Evolutionary conservation across 1,140 invertebrate species (phyloP).

Genomic region (Diabrotica virgifera): DNA sequence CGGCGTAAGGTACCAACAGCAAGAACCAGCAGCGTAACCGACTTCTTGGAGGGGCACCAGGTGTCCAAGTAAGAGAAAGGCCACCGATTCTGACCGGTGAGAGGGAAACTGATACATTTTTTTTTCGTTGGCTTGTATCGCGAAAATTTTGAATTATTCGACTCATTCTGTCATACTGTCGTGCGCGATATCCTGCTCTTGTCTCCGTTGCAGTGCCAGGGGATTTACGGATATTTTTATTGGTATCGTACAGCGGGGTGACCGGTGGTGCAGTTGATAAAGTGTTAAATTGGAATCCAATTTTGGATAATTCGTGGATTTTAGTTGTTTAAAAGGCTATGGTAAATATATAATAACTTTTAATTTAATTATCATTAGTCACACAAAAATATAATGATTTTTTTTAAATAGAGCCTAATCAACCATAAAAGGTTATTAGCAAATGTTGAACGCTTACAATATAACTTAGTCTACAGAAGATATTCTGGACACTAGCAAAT

Average conservation of each 20-base stretch:
- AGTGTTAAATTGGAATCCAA: no score
- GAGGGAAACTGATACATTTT: constrained; percentile 21
- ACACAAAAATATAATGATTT: neutral
- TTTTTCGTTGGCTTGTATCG: neutral
- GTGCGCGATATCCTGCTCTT: neutral
- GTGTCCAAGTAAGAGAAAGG: constrained; percentile 12
- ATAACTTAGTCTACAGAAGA: no score
- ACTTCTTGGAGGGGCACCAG: neutral
- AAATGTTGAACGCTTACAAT: no score
- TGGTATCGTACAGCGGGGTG: no score
- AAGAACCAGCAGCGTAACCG: neutral
- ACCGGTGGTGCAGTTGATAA: no score
- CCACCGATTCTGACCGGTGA: constrained; percentile 15
- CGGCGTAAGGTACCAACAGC: neutral
- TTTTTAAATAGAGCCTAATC: no score
- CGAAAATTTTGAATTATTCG: constrained; percentile 5
- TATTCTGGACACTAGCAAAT: no score
- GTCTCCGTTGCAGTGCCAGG: no score
- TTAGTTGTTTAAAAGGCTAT: neutral
- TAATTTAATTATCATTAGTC: neutral
- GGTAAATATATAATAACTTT: neutral
- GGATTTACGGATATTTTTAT: no score
- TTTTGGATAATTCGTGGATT: neutral
- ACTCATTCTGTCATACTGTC: neutral
- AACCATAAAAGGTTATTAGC: no score